Conservation (phyloP, 2,888 invertebrate genomes). For the Drosophila histrio region DNA sequence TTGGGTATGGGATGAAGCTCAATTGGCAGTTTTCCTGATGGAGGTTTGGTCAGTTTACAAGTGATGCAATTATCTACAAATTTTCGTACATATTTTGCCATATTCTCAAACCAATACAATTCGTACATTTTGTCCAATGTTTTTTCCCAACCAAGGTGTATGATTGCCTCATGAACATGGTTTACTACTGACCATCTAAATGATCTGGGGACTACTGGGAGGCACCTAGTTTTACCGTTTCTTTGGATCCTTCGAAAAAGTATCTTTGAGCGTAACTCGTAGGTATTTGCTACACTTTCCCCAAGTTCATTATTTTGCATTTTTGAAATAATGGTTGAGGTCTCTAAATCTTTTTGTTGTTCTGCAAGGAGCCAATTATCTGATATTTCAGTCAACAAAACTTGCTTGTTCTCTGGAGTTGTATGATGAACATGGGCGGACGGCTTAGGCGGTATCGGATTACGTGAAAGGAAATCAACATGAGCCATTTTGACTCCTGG, state of each 20-base stretch:
- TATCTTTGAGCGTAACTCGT: background rate
- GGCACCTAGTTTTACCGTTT: slow-evolving; percentile 36
- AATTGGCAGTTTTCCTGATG: background rate
- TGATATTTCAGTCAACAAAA: slow-evolving; percentile 4
- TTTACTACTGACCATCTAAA: slow-evolving; percentile 38
- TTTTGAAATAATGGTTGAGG: background rate
- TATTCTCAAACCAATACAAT: slow-evolving; percentile 35
- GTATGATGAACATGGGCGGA: background rate
- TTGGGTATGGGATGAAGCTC: slow-evolving; percentile 8
- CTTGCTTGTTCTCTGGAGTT: no score
- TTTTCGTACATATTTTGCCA: slow-evolving; percentile 18
- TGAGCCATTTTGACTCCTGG: slow-evolving; percentile 6
- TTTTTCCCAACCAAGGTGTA: slow-evolving; percentile 39
- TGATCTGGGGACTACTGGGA: slow-evolving; percentile 32
- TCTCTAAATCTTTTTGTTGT: slow-evolving; percentile 2
- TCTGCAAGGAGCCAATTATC: slow-evolving; percentile 12
- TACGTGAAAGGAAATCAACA: slow-evolving; percentile 9
- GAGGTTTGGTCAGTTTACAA: slow-evolving; percentile 11
- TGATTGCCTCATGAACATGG: slow-evolving; percentile 30
- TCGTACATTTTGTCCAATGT: slow-evolving; percentile 37
- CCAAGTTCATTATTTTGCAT: slow-evolving; percentile 5
- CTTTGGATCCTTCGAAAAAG: slow-evolving; percentile 31
- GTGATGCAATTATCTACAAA: slow-evolving; percentile 12
- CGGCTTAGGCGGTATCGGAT: background rate
- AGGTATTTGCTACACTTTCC: slow-evolving; percentile 17